phyloP scores from a whole-genome alignment of 2,113 vertebrate species.

The Leptodactylus fuscus region DNA sequence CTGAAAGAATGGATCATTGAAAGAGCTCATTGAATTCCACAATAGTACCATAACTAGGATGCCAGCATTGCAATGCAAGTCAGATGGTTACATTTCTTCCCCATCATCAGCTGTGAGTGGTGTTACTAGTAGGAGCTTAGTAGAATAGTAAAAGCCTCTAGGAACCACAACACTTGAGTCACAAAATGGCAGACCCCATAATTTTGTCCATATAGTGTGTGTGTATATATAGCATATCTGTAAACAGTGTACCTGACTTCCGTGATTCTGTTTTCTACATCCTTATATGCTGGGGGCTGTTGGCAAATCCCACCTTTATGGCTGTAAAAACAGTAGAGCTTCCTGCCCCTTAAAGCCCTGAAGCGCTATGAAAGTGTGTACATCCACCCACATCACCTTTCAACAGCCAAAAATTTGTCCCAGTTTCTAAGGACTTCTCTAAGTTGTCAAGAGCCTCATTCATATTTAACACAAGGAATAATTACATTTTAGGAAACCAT shows the following conservation, averaged over 20 bases:
- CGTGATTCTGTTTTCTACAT: conserved; percentile 1
- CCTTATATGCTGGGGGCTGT: conserved; percentile 2
- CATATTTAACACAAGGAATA: conserved; percentile 50
- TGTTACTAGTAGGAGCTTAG: too few species aligned
- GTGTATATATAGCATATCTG: too few species aligned
- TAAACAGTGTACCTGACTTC: not conserved
- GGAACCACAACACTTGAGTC: too few species aligned
- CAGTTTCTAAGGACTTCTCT: conserved; percentile 26
- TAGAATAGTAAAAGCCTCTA: too few species aligned
- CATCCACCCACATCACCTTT: conserved; percentile 31
- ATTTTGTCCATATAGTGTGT: too few species aligned
- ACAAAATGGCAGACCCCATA: too few species aligned
- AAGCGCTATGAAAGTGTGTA: conserved; percentile 26
- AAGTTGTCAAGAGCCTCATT: conserved; percentile 53
- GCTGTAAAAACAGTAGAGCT: conserved; percentile 30
- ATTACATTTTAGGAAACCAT: conserved; percentile 56
- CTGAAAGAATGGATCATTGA: too few species aligned
- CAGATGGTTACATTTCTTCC: too few species aligned
- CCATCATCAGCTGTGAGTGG: too few species aligned
- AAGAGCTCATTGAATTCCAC: too few species aligned
- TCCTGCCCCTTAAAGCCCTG: conserved; percentile 26
- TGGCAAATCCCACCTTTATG: conserved; percentile 2
- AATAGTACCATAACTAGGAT: too few species aligned
- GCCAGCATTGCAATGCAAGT: too few species aligned
- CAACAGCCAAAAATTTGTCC: conserved; percentile 40